These are phyloP conservation scores for Urocyon cinereoargenteus DNA, from an alignment of 2,797 vertebrate species.

Conservation along the genomic window DNA sequence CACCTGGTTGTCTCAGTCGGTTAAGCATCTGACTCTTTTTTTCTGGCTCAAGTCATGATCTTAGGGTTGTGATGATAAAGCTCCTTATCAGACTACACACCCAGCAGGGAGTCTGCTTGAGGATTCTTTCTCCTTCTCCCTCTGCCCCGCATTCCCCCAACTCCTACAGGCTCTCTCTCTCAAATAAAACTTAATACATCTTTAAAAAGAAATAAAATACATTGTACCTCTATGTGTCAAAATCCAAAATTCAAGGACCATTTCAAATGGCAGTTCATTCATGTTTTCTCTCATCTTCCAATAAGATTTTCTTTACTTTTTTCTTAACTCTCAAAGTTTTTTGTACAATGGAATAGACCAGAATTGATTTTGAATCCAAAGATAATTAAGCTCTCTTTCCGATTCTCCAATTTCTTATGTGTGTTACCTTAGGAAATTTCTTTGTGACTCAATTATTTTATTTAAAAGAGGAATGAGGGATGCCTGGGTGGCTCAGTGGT, in stretches of 20 bases:
- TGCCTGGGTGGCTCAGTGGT: too few relatives aligned
- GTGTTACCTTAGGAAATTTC: background rate
- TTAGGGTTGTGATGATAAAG: background rate
- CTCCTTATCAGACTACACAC: background rate
- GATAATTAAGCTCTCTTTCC: background rate
- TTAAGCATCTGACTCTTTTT: background rate
- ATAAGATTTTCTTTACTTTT: conserved; percentile 25
- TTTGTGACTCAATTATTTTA: background rate
- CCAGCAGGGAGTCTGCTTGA: background rate
- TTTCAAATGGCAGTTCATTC: background rate
- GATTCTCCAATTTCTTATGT: background rate
- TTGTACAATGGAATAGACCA: background rate
- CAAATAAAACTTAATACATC: background rate
- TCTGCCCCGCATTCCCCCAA: background rate
- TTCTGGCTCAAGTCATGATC: background rate
- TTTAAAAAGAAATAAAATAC: background rate
- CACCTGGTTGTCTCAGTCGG: background rate
- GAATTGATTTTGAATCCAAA: background rate
- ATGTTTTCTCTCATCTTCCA: background rate
- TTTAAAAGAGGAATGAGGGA: background rate
- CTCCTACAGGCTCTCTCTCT: background rate
- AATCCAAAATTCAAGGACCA: background rate
- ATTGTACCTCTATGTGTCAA: background rate
- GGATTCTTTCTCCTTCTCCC: background rate
- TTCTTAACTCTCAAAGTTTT: background rate